Conservation (phyloP, 2,797 vertebrate genomes). For the Oreochromis grahami region DNA sequence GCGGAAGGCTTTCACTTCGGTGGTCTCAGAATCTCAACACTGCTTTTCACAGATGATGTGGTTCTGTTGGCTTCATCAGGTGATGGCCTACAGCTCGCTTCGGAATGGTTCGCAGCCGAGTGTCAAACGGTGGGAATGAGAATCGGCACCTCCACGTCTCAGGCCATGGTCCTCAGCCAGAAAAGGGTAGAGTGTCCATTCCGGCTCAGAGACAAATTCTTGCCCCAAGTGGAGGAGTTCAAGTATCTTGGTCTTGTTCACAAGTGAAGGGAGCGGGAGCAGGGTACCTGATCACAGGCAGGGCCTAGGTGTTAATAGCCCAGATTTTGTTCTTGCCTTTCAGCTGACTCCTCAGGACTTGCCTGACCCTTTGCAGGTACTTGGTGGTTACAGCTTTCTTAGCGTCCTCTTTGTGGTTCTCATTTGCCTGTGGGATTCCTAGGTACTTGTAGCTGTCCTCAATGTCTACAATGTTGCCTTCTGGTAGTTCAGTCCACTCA, state of each 20-base stretch:
- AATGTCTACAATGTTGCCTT: not conserved
- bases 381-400: not conserved
- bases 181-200: not conserved
- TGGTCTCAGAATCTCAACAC: not conserved
- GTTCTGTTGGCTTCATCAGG: not conserved
- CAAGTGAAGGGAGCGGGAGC: fast-evolving
- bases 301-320: not conserved
- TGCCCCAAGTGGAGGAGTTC: not conserved
- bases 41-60: not conserved
- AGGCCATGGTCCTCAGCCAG: not conserved
- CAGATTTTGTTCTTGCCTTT: fast-evolving
- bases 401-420: not conserved
- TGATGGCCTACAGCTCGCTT: not conserved
- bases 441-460: not conserved
- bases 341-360: not conserved
- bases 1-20: not conserved
- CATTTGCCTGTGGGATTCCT: fast-evolving
- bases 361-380: not conserved
- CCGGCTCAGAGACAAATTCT: not conserved
- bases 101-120: not conserved
- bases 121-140: not conserved
- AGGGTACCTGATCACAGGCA: not conserved
- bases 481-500: not conserved
- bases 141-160: not conserved
- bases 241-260: not conserved